Evolutionary conservation across 2,888 invertebrate genomes (phyloP), one percentile per base, ranked within the genome.

Genomic region (Tinea trinotella): DNA sequence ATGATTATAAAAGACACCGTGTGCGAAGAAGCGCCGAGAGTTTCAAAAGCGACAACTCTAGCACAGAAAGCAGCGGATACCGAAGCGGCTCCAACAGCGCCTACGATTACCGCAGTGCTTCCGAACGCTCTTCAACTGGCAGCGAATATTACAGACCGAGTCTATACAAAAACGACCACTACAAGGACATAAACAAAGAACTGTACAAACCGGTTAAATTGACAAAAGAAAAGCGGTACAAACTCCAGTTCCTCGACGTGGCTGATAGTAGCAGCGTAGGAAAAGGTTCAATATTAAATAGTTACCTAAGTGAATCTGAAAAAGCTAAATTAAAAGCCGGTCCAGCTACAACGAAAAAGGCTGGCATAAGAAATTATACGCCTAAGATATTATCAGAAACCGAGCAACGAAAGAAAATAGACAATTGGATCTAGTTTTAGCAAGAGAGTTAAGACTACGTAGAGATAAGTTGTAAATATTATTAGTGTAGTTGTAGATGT

Each of bases 381-480:
- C 92, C 92, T 15, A 92, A 92, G 70, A 90, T 91, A 57, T 72
- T 92, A 40, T 85, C 88, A 18, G 88, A 89, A 56, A 88, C 89
- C 62, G 85, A 88, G 55, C 87, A 78, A 62, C 75, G 71, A 59
- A 82, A 84, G 65, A 80, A 86, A 65, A 75, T 89, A 59, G 90
- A 91, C 60, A 88, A 88, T 73, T 91, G 91, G 91, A 90, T 90
- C 72, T 91, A 88, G 80, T 90, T 90, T 73, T 91, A 88, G 79
- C 66, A 36, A 69, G 71, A 74, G 72, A 70, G 63, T 56, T 67
- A 73, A 73, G 72, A 74, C 75, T 74, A 74, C 34, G 71, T 82
- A 81, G 74, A 7, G 59, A 66, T 83, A 76, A 74, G 73, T 76
- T 84, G 82, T 85, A 83, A 63, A 82, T 83, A 80, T 72, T 74